Evolutionary conservation across 1,140 invertebrate genomes (phyloP), one percentile per base, ranked within the genome.

Genomic region (Cotesia chilonis): DNA sequence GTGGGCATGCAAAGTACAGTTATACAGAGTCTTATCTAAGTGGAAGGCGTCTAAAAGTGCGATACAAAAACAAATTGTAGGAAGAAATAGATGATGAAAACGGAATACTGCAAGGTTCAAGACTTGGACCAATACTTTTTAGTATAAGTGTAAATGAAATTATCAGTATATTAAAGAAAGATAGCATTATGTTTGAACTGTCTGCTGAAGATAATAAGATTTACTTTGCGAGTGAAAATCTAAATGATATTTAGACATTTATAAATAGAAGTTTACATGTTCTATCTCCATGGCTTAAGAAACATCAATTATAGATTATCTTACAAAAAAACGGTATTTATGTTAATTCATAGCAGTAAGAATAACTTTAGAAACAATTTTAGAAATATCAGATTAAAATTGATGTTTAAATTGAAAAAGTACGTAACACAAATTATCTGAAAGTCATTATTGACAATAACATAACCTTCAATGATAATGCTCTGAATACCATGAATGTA

Each of bases 151-250:
- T 72, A 17, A 69, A 70, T 70, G 63, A 57, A 14, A 38, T 51
- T 37, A 41, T 36, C 12, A 28, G 51, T 6, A 10, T 47, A 71
- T 10, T 64, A 35, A 36, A 51, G 37, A 4, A 71, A 4, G 17
- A 17, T 55, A 2, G 54, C 3, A 5, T 55, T 67, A 61, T 12
- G 5, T 35, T 64, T 41, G 74, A 74, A 54, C 14, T 76, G 57
- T 76, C 71, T 71, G 67, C 72, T 4, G 69, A 74, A 54, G 72
- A 76, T 71, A 71, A 59, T 1, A 9, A 74, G 14, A 38, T 76
- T 12, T 74, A 71, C 55, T 41, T 28, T 12, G 17, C 9, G 1
- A 61, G 72, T 14, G n/a, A 73, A 37, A 52, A 72, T 35, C 4
- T 36, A 6, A 17, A 51, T 5, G n/a, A 37, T 47, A 64, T 71